These are phyloP conservation scores for Mythimna pallens DNA, from an alignment of 2,888 invertebrate genomes.

Conservation along the genomic window DNA sequence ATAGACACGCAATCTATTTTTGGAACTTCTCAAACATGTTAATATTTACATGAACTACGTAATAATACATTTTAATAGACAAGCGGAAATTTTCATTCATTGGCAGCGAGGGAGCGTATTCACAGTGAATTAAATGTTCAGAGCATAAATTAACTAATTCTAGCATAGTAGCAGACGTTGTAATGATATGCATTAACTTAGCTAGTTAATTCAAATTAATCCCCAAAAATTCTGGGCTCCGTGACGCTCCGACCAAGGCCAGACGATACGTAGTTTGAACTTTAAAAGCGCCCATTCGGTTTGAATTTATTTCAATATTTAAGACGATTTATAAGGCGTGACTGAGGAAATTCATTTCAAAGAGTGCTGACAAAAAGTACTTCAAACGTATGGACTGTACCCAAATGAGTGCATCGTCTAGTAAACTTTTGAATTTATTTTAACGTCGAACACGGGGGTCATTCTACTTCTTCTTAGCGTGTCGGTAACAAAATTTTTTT, in stretches of 20 bases:
- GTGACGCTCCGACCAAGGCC: constrained; percentile 73
- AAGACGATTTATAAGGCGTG: constrained; percentile 82
- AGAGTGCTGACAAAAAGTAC: constrained; percentile 60
- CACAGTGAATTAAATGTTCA: constrained; percentile 60
- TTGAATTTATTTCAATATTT: constrained; percentile 78
- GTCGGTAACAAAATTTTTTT: too few species aligned
- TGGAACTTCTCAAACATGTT: constrained; percentile 13
- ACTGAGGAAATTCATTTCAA: constrained; percentile 70
- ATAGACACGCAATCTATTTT: constrained; percentile 26
- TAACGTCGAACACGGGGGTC: neutral
- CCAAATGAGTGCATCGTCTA: constrained; percentile 54
- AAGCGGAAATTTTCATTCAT: constrained; percentile 72
- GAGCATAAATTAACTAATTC: constrained; percentile 71
- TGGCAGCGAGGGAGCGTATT: constrained; percentile 54
- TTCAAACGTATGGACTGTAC: constrained; percentile 51
- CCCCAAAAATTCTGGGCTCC: constrained; percentile 66
- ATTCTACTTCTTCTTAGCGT: neutral
- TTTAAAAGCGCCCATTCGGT: constrained; percentile 67
- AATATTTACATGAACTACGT: constrained; percentile 37
- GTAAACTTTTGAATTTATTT: constrained; percentile 51
- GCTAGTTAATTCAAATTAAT: constrained; percentile 68
- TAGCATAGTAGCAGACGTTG: constrained; percentile 68
- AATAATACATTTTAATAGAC: constrained; percentile 41
- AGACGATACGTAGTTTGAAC: constrained; percentile 71
- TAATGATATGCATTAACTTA: constrained; percentile 50